Conservation (phyloP, 1,140 invertebrate species). For the Xylocopa sonorina region DNA sequence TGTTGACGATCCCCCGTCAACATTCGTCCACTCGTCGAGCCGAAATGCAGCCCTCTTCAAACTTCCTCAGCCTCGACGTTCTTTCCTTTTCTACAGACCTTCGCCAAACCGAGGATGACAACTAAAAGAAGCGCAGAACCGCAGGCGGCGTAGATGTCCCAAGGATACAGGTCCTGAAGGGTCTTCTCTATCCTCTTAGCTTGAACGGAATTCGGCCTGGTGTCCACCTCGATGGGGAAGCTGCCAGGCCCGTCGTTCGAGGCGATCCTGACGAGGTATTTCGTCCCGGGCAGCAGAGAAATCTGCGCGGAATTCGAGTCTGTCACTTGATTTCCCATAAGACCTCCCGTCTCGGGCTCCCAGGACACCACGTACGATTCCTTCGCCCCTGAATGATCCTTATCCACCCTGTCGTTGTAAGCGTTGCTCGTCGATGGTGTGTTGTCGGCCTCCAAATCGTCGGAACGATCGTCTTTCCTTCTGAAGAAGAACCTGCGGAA, state of each 20-base stretch:
- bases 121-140: conserved; percentile 61
- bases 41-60: not conserved
- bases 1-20: not conserved
- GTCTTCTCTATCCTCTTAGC: conserved; percentile 69
- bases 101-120: conserved; percentile 43
- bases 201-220: conserved; percentile 68
- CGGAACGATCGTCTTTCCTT: conserved; percentile 62
- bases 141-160: conserved; percentile 66
- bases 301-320: conserved; percentile 77
- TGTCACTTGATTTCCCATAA: conserved; percentile 79
- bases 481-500: conserved; percentile 77
- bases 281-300: conserved; percentile 75
- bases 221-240: conserved; percentile 79
- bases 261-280: conserved; percentile 77
- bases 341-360: conserved; percentile 77
- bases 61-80: conserved; percentile 50
- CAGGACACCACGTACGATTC: conserved; percentile 78
- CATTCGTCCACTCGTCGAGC: not conserved
- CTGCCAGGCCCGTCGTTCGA: conserved; percentile 79
- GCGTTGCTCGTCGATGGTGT: conserved; percentile 64
- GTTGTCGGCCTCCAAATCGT: conserved; percentile 64
- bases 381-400: conserved; percentile 40
- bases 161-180: conserved; percentile 58
- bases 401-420: conserved; percentile 49
- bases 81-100: conserved; percentile 60